Base-by-base conservation (phyloP, 2,888 invertebrate species). In the Chrysolina haemoptera region DNA sequence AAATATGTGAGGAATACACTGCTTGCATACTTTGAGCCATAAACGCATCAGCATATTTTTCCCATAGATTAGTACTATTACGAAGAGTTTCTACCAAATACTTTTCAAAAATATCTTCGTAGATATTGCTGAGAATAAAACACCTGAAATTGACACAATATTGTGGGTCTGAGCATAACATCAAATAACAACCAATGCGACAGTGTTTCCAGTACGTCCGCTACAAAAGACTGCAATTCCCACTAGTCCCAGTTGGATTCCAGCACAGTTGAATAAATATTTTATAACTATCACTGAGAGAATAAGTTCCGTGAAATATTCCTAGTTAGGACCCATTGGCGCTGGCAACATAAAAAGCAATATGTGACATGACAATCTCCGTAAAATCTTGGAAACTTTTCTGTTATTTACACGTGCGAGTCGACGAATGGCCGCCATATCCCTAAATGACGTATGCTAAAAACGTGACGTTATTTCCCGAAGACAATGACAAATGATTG, bases 381-480 rank as follows among this genome's bases (percentile, higher is more conserved):
- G 78, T 80, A 75, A 81, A 82, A 84, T 85, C 83, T 80, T 75
- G 64, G 77, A 78, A 84, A 83, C 76, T 83, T 84, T 82, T 80
- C 81, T 78, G 78, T 81, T 84, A 84, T 84, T 83, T 83, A 82
- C 81, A 83, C 82, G 82, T 80, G 81, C 14, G 80, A 81, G 79
- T 81, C 80, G 75, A 80, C 73, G 80, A 81, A 80, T 80, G 77
- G 73, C 77, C 80, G 64, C 82, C 83, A 84, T 85, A 84, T 82
- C 81, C 83, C 80, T 83, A 84, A 82, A 75, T 76, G 75, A 82
- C 84, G 82, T 83, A 85, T 82, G 77, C 83, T 78, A 76, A 71
- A 74, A 79, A 85, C 85, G 85, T 85, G 85, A 85, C 81, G 82
- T 83, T 83, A 85, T 85, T 85, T 81, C 68, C 40, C 55, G 53